A percentile compares a stretch with the other conserved stretches of the same genome.
Evolutionary conservation across 2,888 invertebrate species (phyloP).

Genomic region (Syritta pipiens): DNA sequence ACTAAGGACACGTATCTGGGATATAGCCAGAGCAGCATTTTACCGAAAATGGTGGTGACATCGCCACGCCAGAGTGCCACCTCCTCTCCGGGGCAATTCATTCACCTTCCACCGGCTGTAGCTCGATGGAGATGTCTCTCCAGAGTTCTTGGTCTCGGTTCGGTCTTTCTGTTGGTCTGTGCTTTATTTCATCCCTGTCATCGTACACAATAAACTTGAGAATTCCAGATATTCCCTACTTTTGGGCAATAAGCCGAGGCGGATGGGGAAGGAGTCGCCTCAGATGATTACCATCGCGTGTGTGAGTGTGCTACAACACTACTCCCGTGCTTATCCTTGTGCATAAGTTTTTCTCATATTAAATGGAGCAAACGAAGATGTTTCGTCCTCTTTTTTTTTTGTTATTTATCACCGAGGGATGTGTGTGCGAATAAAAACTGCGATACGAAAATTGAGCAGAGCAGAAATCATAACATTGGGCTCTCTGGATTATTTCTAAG

Average conservation of each 20-base stretch:
- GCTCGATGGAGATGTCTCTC: constrained; percentile 38
- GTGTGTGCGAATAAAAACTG: constrained; percentile 56
- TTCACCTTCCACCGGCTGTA: constrained; percentile 63
- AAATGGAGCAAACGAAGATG: constrained; percentile 64
- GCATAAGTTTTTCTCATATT: constrained; percentile 67
- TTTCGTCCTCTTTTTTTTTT: constrained; percentile 25
- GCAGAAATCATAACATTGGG: constrained; percentile 64
- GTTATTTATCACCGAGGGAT: constrained; percentile 61
- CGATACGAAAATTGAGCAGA: constrained; percentile 22
- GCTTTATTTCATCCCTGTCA: constrained; percentile 36
- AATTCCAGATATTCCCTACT: constrained; percentile 62
- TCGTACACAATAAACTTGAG: constrained; percentile 57
- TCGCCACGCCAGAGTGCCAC: no score
- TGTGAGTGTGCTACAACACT: constrained; percentile 44
- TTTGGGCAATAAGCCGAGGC: constrained; percentile 56
- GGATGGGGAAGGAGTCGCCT: constrained; percentile 34
- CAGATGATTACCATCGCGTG: constrained; percentile 53
- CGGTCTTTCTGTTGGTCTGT: background rate
- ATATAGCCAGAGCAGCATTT: constrained; percentile 61
- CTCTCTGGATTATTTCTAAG: constrained; percentile 65
- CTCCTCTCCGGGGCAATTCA: constrained; percentile 49
- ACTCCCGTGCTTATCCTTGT: constrained; percentile 32
- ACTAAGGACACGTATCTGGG: constrained; percentile 64
- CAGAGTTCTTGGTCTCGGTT: constrained; percentile 6
- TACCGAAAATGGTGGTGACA: constrained; percentile 50